phyloP scores from a whole-genome alignment of 2,888 invertebrate species.

The Torymus tubicola region DNA sequence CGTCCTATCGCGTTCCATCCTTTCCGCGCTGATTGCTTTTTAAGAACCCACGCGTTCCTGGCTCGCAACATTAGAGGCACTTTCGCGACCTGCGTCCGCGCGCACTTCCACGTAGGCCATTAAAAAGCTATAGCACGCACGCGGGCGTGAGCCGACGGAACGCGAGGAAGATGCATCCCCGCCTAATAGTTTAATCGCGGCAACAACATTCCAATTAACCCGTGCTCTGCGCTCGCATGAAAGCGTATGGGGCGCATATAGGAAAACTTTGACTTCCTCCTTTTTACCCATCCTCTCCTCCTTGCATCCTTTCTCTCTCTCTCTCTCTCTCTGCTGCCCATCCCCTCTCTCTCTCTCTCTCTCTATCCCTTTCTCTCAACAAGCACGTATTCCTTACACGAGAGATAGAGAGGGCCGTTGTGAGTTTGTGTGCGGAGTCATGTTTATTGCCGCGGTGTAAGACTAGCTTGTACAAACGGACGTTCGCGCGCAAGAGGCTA shows the following conservation, averaged over 20 bases:
- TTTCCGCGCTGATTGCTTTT: conserved; percentile 50
- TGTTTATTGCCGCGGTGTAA: conserved; percentile 65
- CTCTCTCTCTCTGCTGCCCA: conserved; percentile 7
- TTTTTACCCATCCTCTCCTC: neutral
- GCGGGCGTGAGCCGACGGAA: neutral
- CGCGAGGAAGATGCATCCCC: neutral
- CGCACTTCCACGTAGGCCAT: conserved; percentile 52
- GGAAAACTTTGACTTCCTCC: neutral
- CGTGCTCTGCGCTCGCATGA: conserved; percentile 13
- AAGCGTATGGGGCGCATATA: neutral
- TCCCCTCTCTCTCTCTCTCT: neutral
- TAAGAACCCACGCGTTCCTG: conserved; percentile 33
- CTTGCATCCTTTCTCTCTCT: conserved; percentile 9
- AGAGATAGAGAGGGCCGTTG: conserved; percentile 21
- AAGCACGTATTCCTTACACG: conserved; percentile 16
- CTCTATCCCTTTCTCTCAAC: neutral
- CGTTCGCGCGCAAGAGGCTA: conserved; percentile 38
- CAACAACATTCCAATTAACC: conserved; percentile 71
- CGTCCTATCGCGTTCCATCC: conserved; percentile 5
- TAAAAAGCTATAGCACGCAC: conserved; percentile 50
- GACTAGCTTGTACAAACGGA: conserved; percentile 64
- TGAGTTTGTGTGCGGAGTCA: conserved; percentile 32
- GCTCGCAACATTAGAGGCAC: conserved; percentile 1
- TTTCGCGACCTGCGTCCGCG: neutral
- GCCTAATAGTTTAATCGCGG: conserved; percentile 71